Conservation (phyloP, 1,140 invertebrate genomes). For the Philaenus spumarius region DNA sequence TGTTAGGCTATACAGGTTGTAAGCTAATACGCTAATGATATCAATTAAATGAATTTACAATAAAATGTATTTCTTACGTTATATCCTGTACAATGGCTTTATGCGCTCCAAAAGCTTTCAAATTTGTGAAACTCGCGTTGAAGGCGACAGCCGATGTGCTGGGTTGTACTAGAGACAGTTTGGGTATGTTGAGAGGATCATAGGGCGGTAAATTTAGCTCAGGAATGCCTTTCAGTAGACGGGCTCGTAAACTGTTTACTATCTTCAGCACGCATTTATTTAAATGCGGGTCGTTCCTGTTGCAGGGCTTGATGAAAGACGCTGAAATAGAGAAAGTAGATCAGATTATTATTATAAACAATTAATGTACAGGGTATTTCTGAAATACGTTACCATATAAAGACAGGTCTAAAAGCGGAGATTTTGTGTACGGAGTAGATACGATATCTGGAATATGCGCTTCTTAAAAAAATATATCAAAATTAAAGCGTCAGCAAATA, state of each 20-base stretch:
- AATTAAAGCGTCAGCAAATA: too few species aligned
- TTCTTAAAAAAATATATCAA: too few species aligned
- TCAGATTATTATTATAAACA: too few species aligned
- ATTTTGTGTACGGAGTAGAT: too few species aligned
- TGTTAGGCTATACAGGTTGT: too few species aligned
- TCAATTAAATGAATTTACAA: too few species aligned
- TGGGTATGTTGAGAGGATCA: slow-evolving; percentile 19
- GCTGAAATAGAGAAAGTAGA: slow-evolving; percentile 15
- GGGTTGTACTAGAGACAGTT: slow-evolving; percentile 16
- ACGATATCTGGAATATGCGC: too few species aligned
- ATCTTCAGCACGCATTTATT: slow-evolving; percentile 17
- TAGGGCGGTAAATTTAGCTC: slow-evolving; percentile 21
- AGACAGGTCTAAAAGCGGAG: too few species aligned
- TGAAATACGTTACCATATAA: too few species aligned
- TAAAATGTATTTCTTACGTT: slow-evolving; percentile 22
- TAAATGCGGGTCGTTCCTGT: slow-evolving; percentile 14
- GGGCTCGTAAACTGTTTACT: slow-evolving; percentile 9
- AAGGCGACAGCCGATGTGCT: slow-evolving; percentile 18
- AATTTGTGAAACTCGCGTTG: slow-evolving; percentile 17
- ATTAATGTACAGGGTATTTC: too few species aligned
- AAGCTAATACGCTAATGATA: too few species aligned
- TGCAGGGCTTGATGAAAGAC: slow-evolving; percentile 24
- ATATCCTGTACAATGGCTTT: slow-evolving; percentile 14
- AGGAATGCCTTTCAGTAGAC: slow-evolving; percentile 18
- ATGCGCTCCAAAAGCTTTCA: slow-evolving; percentile 17